phyloP scores from a whole-genome alignment of 2,888 invertebrate genomes.

The Euplexia lucipara region DNA sequence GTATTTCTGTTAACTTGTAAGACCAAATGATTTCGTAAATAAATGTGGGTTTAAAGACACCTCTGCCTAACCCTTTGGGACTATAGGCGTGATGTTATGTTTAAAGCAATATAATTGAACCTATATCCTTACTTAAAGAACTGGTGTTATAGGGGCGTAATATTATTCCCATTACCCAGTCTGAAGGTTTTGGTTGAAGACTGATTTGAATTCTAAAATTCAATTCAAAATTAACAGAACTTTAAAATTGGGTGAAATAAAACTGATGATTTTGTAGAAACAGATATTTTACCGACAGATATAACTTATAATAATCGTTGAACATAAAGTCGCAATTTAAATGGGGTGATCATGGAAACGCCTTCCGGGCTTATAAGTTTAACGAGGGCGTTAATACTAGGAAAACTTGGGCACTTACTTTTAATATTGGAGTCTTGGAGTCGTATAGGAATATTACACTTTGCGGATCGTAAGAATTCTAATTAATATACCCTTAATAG shows the following conservation, averaged over 20 bases:
- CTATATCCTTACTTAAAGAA: no score
- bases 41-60: no score
- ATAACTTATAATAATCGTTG: slow-evolving; percentile 39
- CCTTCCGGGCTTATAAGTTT: slow-evolving; percentile 42
- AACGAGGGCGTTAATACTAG: slow-evolving; percentile 41
- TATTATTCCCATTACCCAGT: no score
- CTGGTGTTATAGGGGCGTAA: no score
- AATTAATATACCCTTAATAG: slow-evolving; percentile 9
- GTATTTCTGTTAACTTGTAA: no score
- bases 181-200: background rate
- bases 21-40: no score
- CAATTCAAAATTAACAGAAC: background rate
- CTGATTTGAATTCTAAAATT: background rate
- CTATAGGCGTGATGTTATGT: no score
- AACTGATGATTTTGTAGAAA: slow-evolving; percentile 13
- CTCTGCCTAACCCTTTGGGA: no score
- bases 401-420: slow-evolving; percentile 35
- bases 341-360: slow-evolving; percentile 46
- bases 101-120: no score
- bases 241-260: background rate
- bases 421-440: slow-evolving; percentile 19
- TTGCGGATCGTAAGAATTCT: slow-evolving; percentile 20
- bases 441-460: slow-evolving; percentile 20
- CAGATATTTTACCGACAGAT: slow-evolving; percentile 13
- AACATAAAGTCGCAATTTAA: slow-evolving; percentile 37